Conservation (phyloP, 2,888 invertebrate genomes). For the Drepana falcataria region DNA sequence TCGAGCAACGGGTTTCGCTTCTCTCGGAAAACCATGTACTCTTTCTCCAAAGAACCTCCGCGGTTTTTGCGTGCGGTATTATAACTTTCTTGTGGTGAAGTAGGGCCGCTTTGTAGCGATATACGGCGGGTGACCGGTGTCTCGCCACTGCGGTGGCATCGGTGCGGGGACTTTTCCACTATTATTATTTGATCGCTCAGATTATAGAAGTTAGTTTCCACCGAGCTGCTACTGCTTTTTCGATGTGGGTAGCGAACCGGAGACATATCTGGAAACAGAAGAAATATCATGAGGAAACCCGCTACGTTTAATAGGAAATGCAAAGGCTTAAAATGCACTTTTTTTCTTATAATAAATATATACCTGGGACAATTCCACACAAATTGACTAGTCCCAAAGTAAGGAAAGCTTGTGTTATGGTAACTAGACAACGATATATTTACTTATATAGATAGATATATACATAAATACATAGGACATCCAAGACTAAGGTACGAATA, state of each 20-base stretch:
- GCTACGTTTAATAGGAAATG: too few species aligned
- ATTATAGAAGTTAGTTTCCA: conserved; percentile 84
- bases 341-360: too few species aligned
- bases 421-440: too few species aligned
- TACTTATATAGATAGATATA: too few species aligned
- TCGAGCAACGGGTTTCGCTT: conserved; percentile 84
- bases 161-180: conserved; percentile 77
- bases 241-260: conserved; percentile 81
- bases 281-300: background rate
- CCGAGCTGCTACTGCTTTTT: conserved; percentile 80
- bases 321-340: too few species aligned
- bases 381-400: too few species aligned
- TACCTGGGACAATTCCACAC: too few species aligned
- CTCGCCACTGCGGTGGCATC: conserved; percentile 55
- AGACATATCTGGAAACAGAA: conserved; percentile 78
- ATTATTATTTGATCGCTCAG: conserved; percentile 80
- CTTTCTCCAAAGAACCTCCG: conserved; percentile 75
- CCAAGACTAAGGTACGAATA: too few species aligned
- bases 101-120: conserved; percentile 63
- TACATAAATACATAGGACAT: too few species aligned
- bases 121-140: conserved; percentile 64
- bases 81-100: conserved; percentile 70
- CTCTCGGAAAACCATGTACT: conserved; percentile 79
- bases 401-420: too few species aligned
- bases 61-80: conserved; percentile 69